Conservation (phyloP, 2,888 invertebrate genomes). For the Habroteleia sp. region DNA sequence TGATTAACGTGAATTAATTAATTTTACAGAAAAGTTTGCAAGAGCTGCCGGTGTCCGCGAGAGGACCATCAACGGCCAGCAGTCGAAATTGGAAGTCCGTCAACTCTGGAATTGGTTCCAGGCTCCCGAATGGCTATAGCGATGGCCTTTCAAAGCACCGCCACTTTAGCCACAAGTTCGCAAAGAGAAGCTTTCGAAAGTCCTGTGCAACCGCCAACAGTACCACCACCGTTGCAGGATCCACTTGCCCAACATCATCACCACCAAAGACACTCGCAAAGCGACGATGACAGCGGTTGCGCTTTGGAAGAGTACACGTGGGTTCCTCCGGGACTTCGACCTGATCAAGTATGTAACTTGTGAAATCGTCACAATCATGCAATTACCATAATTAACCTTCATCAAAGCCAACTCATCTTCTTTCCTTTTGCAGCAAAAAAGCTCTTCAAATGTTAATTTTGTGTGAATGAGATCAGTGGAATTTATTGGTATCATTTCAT, state of each 20-base stretch:
- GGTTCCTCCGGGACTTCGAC: constrained; percentile 97
- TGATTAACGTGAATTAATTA: constrained; percentile 60
- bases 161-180: constrained; percentile 79
- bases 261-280: constrained; percentile 93
- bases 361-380: background rate
- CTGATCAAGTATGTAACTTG: constrained; percentile 90
- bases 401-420: background rate
- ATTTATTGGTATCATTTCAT: background rate
- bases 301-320: constrained; percentile 99
- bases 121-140: constrained; percentile 78
- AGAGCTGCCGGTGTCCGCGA: constrained; percentile 88
- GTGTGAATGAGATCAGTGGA: background rate
- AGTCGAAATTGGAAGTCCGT: constrained; percentile 72
- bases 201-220: constrained; percentile 76
- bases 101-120: constrained; percentile 73
- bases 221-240: constrained; percentile 73
- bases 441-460: background rate
- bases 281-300: constrained; percentile 98
- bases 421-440: background rate
- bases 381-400: constrained; percentile 1
- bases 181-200: constrained; percentile 79
- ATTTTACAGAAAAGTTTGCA: constrained; percentile 90
- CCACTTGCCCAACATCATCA: constrained; percentile 81
- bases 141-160: constrained; percentile 78
- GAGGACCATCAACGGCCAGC: constrained; percentile 80